Conservation (phyloP, 2,113 vertebrate species). For the Naja naja region DNA sequence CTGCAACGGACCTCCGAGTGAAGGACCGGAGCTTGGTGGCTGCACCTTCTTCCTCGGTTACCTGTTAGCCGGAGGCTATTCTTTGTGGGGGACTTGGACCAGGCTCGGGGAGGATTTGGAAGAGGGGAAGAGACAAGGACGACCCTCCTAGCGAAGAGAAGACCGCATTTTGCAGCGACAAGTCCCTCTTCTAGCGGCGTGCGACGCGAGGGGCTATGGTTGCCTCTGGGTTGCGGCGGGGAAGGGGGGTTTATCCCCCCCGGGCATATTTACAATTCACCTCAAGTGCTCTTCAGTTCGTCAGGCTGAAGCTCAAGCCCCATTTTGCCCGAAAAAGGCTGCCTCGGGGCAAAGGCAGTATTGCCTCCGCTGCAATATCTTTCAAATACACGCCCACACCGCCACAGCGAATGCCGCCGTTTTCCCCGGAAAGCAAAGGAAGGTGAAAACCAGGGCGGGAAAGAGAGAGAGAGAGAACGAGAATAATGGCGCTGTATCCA, state of each 20-base stretch:
- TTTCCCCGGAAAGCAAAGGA: conserved; percentile 35
- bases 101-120: conserved; percentile 30
- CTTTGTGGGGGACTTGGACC: conserved; percentile 7
- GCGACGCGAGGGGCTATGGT: conserved; percentile 60
- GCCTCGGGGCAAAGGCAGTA: neutral
- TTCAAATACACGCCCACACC: neutral
- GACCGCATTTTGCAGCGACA: conserved; percentile 75
- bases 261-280: conserved; percentile 43
- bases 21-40: conserved; percentile 65
- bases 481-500: neutral
- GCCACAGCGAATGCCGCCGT: neutral
- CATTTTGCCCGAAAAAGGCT: conserved; percentile 39
- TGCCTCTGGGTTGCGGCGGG: neutral
- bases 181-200: conserved; percentile 50
- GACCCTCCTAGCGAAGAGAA: conserved; percentile 55
- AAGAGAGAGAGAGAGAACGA: neutral
- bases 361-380: neutral
- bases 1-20: conserved; percentile 64
- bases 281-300: conserved; percentile 61
- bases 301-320: conserved; percentile 29
- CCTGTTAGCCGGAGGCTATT: neutral
- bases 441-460: conserved; percentile 28
- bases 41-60: neutral
- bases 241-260: neutral
- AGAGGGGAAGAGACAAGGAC: neutral